Conservation (phyloP, 1,140 invertebrate genomes). For the Oryctes rhinoceros region DNA sequence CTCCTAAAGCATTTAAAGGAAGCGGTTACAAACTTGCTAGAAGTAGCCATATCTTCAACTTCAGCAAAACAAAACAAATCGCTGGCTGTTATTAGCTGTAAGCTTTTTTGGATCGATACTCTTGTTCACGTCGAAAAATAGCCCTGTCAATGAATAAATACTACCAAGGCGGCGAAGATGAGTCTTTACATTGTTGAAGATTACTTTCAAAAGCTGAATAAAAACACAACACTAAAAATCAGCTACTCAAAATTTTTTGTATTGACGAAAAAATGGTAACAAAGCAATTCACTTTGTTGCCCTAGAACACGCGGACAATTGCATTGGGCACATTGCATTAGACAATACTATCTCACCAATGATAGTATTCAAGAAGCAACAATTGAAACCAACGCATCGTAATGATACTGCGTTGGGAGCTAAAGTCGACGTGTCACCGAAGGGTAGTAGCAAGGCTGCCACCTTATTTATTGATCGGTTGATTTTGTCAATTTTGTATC, state of each 20-base stretch:
- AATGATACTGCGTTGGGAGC: constrained; percentile 45
- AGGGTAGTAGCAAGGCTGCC: no score
- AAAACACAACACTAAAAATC: constrained; percentile 50
- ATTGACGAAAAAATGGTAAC: constrained; percentile 57
- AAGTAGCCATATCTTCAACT: background rate
- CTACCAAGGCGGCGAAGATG: constrained; percentile 55
- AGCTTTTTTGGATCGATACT: constrained; percentile 51
- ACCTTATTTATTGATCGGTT: no score
- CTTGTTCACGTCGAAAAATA: constrained; percentile 44
- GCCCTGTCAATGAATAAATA: constrained; percentile 41
- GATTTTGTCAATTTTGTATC: no score
- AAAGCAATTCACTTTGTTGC: constrained; percentile 42
- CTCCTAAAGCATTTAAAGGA: constrained; percentile 23
- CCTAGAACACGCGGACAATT: constrained; percentile 48
- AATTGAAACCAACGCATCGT: constrained; percentile 44
- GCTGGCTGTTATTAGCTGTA: constrained; percentile 52
- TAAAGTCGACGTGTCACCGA: background rate
- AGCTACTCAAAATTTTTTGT: constrained; percentile 56
- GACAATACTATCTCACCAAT: constrained; percentile 55
- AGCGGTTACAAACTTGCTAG: constrained; percentile 31
- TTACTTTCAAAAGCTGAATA: constrained; percentile 54
- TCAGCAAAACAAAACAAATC: constrained; percentile 37
- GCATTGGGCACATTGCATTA: constrained; percentile 56
- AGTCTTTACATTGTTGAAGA: constrained; percentile 56
- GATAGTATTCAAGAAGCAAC: constrained; percentile 55